phyloP scores from a whole-genome alignment of 1,140 invertebrate species.

The Drosophila nikananu region DNA sequence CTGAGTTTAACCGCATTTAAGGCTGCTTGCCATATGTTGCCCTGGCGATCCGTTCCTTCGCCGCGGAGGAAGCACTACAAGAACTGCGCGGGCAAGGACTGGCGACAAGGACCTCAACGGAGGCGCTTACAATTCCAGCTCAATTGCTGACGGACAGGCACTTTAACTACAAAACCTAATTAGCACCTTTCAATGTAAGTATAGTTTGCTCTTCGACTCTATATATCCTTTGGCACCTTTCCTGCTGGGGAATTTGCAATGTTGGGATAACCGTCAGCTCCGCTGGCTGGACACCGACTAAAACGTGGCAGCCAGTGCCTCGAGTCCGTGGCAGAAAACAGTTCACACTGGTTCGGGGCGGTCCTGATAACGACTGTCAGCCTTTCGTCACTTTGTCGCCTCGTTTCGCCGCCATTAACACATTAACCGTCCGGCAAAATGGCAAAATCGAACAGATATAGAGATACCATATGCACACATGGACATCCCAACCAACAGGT shows the following conservation, averaged over 20 bases:
- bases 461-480: conserved; percentile 28
- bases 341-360: conserved; percentile 37
- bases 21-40: conserved; percentile 58
- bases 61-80: conserved; percentile 51
- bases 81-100: conserved; percentile 19
- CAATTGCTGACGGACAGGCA: conserved; percentile 29
- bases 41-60: conserved; percentile 34
- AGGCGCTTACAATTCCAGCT: not conserved
- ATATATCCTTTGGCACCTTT: not conserved
- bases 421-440: conserved; percentile 16
- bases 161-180: conserved; percentile 69
- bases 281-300: conserved; percentile 69
- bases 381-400: conserved; percentile 71
- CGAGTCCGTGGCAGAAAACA: conserved; percentile 21
- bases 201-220: conserved; percentile 1
- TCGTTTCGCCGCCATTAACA: conserved; percentile 36
- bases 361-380: conserved; percentile 64
- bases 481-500: not conserved
- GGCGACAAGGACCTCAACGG: conserved; percentile 1
- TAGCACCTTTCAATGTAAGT: conserved; percentile 45
- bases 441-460: conserved; percentile 31
- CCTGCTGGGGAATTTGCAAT: conserved; percentile 17
- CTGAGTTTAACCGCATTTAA: conserved; percentile 58
- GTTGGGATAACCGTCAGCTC: conserved; percentile 61
- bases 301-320: conserved; percentile 46